Conservation (phyloP, 1,140 invertebrate genomes). For the Steinernema khuongi region DNA sequence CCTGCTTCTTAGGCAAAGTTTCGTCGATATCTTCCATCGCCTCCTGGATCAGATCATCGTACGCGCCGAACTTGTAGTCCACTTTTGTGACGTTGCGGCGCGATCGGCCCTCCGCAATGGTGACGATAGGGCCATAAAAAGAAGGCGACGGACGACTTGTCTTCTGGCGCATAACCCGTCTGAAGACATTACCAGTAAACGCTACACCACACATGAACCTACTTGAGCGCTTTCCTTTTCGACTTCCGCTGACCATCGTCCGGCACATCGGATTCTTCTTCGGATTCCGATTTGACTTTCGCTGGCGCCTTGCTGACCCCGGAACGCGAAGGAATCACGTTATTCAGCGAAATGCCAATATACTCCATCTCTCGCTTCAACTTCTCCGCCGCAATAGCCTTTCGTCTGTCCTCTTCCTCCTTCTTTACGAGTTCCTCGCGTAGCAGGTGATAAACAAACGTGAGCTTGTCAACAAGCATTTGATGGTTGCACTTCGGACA, state of each 20-base stretch:
- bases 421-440: conserved; percentile 25
- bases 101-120: conserved; percentile 51
- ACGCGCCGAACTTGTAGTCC: conserved; percentile 53
- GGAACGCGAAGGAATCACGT: conserved; percentile 42
- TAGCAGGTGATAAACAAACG: conserved; percentile 13
- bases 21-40: conserved; percentile 28
- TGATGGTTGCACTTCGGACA: conserved; percentile 62
- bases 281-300: conserved; percentile 15
- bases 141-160: neutral
- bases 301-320: conserved; percentile 1
- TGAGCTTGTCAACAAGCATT: conserved; percentile 36
- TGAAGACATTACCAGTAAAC: conserved; percentile 5
- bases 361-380: conserved; percentile 53
- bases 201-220: conserved; percentile 20
- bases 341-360: conserved; percentile 51
- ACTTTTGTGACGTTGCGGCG: conserved; percentile 43
- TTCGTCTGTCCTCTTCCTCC: conserved; percentile 23
- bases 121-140: conserved; percentile 41
- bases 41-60: conserved; percentile 51
- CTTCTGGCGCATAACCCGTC: conserved; percentile 18
- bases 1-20: conserved; percentile 18
- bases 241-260: conserved; percentile 49
- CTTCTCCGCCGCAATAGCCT: conserved; percentile 40
- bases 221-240: conserved; percentile 47
- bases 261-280: conserved; percentile 28